phyloP scores from a whole-genome alignment of 2,113 vertebrate species.

The Coptodon bakossiorum region DNA sequence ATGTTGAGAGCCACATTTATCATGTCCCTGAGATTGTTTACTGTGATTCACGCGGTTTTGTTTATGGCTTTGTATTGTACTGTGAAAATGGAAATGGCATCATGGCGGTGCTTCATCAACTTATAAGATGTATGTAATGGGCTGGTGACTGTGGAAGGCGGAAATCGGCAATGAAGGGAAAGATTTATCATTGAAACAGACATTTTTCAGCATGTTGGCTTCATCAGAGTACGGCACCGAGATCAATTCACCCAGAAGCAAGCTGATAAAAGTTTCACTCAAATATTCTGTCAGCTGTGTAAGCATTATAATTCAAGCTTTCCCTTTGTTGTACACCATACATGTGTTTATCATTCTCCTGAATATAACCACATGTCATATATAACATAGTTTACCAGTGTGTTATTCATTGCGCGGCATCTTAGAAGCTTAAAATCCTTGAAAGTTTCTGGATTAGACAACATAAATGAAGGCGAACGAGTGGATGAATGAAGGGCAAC shows the following conservation, averaged over 20 bases:
- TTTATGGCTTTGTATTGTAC: constrained; percentile 15
- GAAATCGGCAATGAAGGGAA: background rate
- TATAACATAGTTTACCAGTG: background rate
- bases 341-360: background rate
- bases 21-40: constrained; percentile 12
- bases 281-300: background rate
- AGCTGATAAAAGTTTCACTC: background rate
- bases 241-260: background rate
- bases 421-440: background rate
- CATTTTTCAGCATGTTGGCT: background rate
- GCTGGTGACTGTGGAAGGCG: background rate
- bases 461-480: background rate
- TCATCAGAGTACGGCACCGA: background rate
- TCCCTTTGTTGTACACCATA: background rate
- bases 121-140: constrained; percentile 17
- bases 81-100: constrained; percentile 5
- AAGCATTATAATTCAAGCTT: background rate
- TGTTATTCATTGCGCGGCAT: background rate
- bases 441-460: background rate
- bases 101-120: background rate
- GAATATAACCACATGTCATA: background rate
- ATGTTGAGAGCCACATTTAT: constrained; percentile 3
- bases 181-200: constrained; percentile 5
- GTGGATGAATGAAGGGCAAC: background rate
- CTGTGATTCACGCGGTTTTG: constrained; percentile 23